Evolutionary conservation across 23 tunicate genomes (phyloP), one percentile per base, ranked within the genome.

Genomic region (Trididemnum miniatum): DNA sequence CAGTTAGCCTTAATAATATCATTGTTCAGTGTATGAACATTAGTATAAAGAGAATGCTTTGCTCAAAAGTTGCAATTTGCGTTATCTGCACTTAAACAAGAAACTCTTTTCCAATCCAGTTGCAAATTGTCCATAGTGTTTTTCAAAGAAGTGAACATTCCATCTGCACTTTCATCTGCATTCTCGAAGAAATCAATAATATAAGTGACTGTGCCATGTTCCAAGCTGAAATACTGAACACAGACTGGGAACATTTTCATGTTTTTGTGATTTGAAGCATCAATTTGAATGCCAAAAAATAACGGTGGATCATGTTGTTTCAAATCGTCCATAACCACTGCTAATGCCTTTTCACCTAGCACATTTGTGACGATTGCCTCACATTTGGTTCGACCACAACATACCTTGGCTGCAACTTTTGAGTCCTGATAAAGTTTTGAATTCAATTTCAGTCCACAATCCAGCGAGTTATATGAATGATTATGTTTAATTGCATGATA

Each of bases 111-210:
- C 69, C 69, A 62, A 23, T 62, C 69, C 20, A 62, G 69, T 62
- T 62, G 28, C 69, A 62, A 62, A 62, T 62, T 62, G 69, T 62
- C 28, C 69, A 62, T 62, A 62, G 69, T 62, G 27, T 62, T 62
- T 62, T 27, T 62, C 69, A 62, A 23, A 62, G 27, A 62, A 15
- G 25, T 62, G 23, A 62, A 62, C 69, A 62, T 62, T 62, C 69
- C 69, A 62, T 62, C 69, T 62, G 69, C 69, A 23, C 69, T 62
- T 62, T 62, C 69, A 62, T 62, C 69, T 15, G 69, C 69, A 62
- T 62, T 62, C 27, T 62, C 69, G 7, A 62, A 23, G 23, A 62
- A 62, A 23, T 62, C 69, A 62, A 62, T 62, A 20, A 62, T 62
- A 27, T 23, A 62, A 62, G 20, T 62, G 27, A 62, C 69, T 62